Base-by-base conservation (phyloP, 1,140 invertebrate genomes). In the Procambarus clarkii region DNA sequence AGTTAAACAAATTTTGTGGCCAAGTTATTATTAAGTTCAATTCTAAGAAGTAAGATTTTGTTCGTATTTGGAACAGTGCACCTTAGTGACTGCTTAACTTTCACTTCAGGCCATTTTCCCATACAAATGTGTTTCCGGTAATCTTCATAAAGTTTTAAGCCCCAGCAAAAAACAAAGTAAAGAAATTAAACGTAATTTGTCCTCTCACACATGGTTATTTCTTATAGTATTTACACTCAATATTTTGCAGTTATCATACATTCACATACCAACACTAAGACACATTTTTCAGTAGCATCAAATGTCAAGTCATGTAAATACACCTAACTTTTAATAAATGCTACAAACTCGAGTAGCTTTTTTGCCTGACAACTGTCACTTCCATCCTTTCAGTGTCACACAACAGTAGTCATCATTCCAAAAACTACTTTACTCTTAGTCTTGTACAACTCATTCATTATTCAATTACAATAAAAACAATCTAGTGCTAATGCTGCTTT, bases 61-160 rank as follows among this genome's bases (percentile, higher is more conserved):
- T 58, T 58, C 54, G 7, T 58, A 13, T 69, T 69, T 18, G 34
- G 11, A 34, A 74, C 69, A 74, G 69, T 74, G 69, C n/a, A 74
- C 69, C 34, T 74, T 21, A 34, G 69, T 24, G 24, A 74, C 69
- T 74, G n/a, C 69, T 74, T n/a, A 74, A 74, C n/a, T 74, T 34
- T 74, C 69, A 74, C 69, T 4, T 74, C 24, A 34, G 69, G 69
- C 69, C 69, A 34, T 54, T 74, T 74, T 5, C n/a, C n/a, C 69
- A 34, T 34, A 34, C 7, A 74, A 74, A 74, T 74, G 69, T 74
- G 69, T 34, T 74, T 74, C 69, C 69, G 69, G 69, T 74, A 74
- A 74, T 74, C 24, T 34, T 34, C 34, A 7, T 34, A 8, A 8
- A 8, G 8, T 34, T 34, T 74, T 74, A 8, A 74, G n/a, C 69